Percentiles rank a stretch among this genome's conserved stretches.
Conservation (phyloP, 2,113 vertebrate genomes). For the Gymnogyps californianus region DNA sequence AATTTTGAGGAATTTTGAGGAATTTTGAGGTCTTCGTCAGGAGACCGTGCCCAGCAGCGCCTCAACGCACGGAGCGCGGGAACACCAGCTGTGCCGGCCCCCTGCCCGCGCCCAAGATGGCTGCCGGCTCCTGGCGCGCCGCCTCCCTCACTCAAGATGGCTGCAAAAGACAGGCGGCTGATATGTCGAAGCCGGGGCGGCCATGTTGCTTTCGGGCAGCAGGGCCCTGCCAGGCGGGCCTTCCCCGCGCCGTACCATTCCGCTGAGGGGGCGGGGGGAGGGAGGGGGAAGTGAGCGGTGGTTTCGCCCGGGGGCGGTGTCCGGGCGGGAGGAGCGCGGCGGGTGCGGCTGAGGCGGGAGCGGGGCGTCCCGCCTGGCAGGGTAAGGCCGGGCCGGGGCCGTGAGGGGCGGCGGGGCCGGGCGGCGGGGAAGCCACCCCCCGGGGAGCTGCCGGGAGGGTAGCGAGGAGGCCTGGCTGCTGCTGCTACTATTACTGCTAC, state of each 20-base stretch:
- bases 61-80: fast-evolving
- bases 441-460: background rate
- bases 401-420: background rate
- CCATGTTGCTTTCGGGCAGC: background rate
- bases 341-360: background rate
- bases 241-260: background rate
- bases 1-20: background rate
- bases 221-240: no score
- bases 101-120: background rate
- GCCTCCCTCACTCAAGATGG: slow-evolving; percentile 6
- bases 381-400: background rate
- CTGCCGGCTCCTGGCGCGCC: background rate
- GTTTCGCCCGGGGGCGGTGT: background rate
- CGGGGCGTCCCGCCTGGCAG: background rate
- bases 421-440: background rate
- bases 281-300: background rate
- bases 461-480: no score
- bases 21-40: background rate
- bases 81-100: background rate
- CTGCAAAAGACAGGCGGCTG: background rate
- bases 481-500: no score
- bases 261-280: no score
- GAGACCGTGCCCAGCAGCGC: fast-evolving
- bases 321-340: background rate
- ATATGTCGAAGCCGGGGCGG: fast-evolving